A percentile compares a stretch with the other conserved stretches of the same genome.
Conservation (phyloP, 2,113 vertebrate species). For the Neolamprologus cancellatus region DNA sequence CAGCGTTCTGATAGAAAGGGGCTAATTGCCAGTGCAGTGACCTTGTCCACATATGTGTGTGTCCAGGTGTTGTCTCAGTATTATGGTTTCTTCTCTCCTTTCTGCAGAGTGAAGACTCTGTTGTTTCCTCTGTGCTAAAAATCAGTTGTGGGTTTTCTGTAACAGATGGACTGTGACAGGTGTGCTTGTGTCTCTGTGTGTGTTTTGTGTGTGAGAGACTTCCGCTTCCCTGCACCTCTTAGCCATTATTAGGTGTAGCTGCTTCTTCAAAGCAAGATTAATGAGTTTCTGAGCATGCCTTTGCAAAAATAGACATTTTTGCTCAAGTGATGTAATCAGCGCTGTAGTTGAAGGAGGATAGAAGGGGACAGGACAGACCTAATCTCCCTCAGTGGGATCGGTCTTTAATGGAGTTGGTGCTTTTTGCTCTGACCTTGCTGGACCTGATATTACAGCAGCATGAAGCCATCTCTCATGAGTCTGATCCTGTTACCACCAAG, state of each 20-base stretch:
- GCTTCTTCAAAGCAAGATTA: conserved; percentile 4
- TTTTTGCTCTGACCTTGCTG: conserved; percentile 50
- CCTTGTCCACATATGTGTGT: background rate
- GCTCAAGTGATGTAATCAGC: conserved; percentile 9
- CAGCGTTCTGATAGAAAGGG: background rate
- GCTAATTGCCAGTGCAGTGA: conserved; percentile 16
- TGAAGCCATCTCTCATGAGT: background rate
- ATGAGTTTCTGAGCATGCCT: conserved; percentile 13
- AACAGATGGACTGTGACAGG: conserved; percentile 49
- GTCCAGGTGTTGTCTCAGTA: background rate
- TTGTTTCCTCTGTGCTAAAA: background rate
- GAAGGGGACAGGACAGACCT: conserved; percentile 7
- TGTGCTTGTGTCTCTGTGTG: conserved; percentile 17
- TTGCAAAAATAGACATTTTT: conserved; percentile 32
- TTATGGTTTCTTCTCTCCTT: background rate
- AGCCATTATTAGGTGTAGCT: background rate
- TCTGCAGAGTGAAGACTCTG: background rate
- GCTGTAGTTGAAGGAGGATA: background rate
- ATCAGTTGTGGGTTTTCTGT: conserved; percentile 8
- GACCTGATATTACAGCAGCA: conserved; percentile 1
- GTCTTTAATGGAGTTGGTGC: conserved; percentile 48
- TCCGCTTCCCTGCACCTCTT: conserved; percentile 2
- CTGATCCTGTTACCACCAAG: background rate
- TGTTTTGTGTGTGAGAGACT: conserved; percentile 10
- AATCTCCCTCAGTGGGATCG: conserved; percentile 41